Conservation (phyloP, 1,140 invertebrate species). For the Anoplolepis gracilipes region DNA sequence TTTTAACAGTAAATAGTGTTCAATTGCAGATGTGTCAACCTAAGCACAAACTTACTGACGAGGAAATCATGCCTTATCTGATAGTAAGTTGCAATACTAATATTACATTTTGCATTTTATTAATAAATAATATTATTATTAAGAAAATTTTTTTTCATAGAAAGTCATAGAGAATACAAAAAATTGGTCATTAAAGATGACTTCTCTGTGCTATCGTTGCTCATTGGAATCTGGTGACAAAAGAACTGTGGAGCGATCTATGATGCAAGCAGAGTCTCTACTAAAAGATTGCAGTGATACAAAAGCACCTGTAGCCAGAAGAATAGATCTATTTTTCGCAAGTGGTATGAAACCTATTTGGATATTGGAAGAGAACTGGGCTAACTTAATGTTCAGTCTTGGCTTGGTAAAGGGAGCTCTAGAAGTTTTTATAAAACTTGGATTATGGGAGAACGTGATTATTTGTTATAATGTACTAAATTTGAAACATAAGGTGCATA, state of each 20-base stretch:
- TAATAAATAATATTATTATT: conserved; percentile 6
- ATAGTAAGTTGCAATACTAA: conserved; percentile 85
- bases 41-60: conserved; percentile 91
- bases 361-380: conserved; percentile 91
- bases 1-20: conserved; percentile 82
- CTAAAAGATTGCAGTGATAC: conserved; percentile 87
- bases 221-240: conserved; percentile 91
- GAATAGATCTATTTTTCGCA: conserved; percentile 88
- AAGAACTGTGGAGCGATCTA: conserved; percentile 93
- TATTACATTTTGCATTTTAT: conserved; percentile 9
- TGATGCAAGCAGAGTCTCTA: conserved; percentile 94
- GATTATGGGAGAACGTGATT: conserved; percentile 97
- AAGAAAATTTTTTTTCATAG: conserved; percentile 65
- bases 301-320: conserved; percentile 82
- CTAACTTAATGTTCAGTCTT: conserved; percentile 91
- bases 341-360: conserved; percentile 90
- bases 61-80: conserved; percentile 93
- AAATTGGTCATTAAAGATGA: conserved; percentile 90
- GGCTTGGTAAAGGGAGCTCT: conserved; percentile 95
- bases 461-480: conserved; percentile 94
- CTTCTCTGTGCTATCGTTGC: conserved; percentile 90
- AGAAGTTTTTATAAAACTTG: conserved; percentile 92
- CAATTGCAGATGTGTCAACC: conserved; percentile 91
- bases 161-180: conserved; percentile 83
- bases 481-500: conserved; percentile 91